These are phyloP conservation scores for Chiloscyllium punctatum DNA, from an alignment of 2,797 vertebrate genomes.

Conservation along the genomic window DNA sequence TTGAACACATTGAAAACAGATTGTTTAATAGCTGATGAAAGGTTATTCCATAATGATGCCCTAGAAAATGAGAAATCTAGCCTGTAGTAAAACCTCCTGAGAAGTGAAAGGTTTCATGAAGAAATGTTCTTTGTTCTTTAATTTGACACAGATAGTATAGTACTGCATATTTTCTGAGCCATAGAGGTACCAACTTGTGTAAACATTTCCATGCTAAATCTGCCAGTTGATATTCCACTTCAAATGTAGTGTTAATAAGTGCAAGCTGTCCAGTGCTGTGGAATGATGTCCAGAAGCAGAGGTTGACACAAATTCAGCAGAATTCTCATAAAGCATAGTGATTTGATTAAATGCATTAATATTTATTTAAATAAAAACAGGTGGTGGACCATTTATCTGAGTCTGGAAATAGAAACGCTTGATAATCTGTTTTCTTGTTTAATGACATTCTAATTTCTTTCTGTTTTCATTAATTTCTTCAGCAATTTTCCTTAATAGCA, in stretches of 20 bases:
- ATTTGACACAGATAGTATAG: conserved; percentile 6
- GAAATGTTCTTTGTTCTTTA: background rate
- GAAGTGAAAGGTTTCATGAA: background rate
- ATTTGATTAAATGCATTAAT: background rate
- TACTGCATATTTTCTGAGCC: background rate
- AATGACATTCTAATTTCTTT: background rate
- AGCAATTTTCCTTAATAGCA: background rate
- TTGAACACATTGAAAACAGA: background rate
- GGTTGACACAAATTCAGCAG: background rate
- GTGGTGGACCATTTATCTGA: background rate
- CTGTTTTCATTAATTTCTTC: conserved; percentile 13
- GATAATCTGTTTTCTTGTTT: background rate
- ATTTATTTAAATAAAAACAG: conserved; percentile 15
- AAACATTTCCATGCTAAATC: background rate
- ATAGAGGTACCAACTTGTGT: conserved; percentile 7
- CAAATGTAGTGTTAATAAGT: conserved; percentile 14
- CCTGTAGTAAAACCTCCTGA: background rate
- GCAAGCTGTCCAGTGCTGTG: background rate
- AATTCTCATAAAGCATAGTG: background rate
- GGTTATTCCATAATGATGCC: background rate
- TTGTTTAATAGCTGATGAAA: background rate
- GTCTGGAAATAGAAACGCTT: background rate
- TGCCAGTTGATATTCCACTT: conserved; percentile 29
- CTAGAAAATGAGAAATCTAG: background rate
- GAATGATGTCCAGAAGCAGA: conserved; percentile 6